A percentile compares a stretch with the other conserved stretches of the same genome.
phyloP scores from a whole-genome alignment of 1,140 invertebrate genomes.

The Procambarus clarkii region DNA sequence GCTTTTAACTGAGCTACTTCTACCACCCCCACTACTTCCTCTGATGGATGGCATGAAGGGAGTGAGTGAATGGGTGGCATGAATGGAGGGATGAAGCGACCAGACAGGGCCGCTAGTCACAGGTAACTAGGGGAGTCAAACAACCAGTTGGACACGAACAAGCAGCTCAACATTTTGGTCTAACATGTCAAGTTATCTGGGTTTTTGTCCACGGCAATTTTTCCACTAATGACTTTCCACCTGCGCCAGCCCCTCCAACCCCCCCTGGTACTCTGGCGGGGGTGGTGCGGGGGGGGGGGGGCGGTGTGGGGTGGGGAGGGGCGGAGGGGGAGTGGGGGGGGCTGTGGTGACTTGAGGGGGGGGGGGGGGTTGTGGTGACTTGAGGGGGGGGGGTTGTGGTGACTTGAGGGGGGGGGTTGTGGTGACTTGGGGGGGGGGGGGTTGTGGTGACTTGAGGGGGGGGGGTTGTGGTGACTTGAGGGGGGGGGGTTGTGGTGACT shows the following conservation, averaged over 20 bases:
- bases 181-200: neutral
- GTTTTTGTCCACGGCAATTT: neutral
- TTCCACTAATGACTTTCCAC: slow-evolving; percentile 1
- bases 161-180: neutral
- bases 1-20: no score
- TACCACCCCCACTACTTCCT: no score
- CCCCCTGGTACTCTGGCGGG: no score
- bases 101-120: neutral
- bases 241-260: neutral
- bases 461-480: no score
- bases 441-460: no score
- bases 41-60: neutral
- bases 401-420: no score
- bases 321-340: neutral
- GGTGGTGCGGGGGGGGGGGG: no score
- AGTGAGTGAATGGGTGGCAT: neutral
- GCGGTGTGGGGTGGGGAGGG: neutral
- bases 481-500: no score
- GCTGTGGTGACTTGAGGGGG: no score
- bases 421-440: no score
- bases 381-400: no score
- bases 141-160: neutral
- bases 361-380: no score
- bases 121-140: neutral
- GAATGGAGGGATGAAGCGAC: neutral